phyloP scores from a whole-genome alignment of 1,140 invertebrate species.

The Drosophila seguyi region DNA sequence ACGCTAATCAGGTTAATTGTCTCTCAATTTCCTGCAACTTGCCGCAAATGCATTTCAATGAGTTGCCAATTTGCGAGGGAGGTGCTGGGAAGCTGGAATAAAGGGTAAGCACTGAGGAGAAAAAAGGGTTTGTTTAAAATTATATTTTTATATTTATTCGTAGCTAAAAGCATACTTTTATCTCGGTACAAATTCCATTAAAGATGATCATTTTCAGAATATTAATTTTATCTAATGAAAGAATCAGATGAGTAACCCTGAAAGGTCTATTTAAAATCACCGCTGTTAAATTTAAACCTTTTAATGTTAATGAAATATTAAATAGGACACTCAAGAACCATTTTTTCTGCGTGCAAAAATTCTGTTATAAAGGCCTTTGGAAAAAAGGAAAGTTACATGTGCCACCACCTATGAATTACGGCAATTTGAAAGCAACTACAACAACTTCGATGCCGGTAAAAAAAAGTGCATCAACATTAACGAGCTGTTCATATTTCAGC shows the following conservation, averaged over 20 bases:
- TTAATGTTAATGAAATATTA: neutral
- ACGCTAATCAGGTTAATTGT: conserved; percentile 81
- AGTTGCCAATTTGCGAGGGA: conserved; percentile 42
- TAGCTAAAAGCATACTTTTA: neutral
- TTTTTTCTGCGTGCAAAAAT: conserved; percentile 4
- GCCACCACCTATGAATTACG: conserved; percentile 71
- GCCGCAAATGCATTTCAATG: conserved; percentile 52
- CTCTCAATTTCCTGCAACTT: conserved; percentile 78
- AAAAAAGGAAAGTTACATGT: conserved; percentile 62
- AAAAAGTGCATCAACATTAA: conserved; percentile 54
- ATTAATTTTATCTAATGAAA: neutral
- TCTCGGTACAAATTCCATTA: neutral
- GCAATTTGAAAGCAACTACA: conserved; percentile 58
- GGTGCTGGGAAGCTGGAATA: conserved; percentile 1
- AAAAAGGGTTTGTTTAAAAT: neutral
- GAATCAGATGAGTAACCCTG: neutral
- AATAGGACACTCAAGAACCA: neutral
- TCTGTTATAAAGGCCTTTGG: neutral
- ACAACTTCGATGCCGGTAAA: conserved; percentile 13
- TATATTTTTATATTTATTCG: neutral
- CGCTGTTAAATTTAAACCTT: neutral
- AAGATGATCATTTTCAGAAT: neutral
- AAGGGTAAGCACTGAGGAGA: conserved; percentile 12
- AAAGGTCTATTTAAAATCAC: neutral
- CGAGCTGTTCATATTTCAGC: conserved; percentile 56